Evolutionary conservation across 2,113 vertebrate genomes (phyloP), one percentile per base, ranked within the genome.

Genomic region (Camelus dromedarius): DNA sequence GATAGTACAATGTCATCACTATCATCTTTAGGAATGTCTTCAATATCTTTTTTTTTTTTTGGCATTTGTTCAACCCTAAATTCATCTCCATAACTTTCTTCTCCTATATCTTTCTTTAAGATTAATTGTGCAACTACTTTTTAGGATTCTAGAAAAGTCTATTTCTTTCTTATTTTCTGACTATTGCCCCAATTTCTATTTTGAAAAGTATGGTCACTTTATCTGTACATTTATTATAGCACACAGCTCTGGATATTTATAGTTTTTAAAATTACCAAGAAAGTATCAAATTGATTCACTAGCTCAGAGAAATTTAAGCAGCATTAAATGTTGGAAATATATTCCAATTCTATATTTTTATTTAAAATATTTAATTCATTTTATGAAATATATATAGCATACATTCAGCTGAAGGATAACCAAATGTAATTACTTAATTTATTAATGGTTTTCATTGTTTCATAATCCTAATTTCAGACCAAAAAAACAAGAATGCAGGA

Each of bases 401-500:
- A 91, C 18, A 79, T 83, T 95, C 72, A 87, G 8, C 15, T 80
- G 32, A 95, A 91, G 30, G 62, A 89, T 26, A 96, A 67, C 20
- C 54, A 88, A 70, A 75, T 11, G 50, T 87, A 67, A 86, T 79
- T 79, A 67, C 30, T 80, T 35, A 35, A 35, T 35, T 89, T 73
- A 88, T 58, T 92, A 80, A 38, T 92, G 56, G 3, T 92, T 85
- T 58, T 91, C 50, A 66, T 89, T 96, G 12, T 86, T 92, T 94
- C 80, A 75, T 92, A 93, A 82, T 97, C 95, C 98, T 95, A 84
- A 88, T 98, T 98, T 96, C 96, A 99, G 98, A 96, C 97, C 99
- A 98, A 96, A 99, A 98, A 97, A 82, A 91, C 76, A 99, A 98
- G 96, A 98, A 97, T 19, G 16, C 18, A n/a, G 87, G 96, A 76